Conservation (phyloP, 2,797 vertebrate species). For the Loris lydekkerianus region DNA sequence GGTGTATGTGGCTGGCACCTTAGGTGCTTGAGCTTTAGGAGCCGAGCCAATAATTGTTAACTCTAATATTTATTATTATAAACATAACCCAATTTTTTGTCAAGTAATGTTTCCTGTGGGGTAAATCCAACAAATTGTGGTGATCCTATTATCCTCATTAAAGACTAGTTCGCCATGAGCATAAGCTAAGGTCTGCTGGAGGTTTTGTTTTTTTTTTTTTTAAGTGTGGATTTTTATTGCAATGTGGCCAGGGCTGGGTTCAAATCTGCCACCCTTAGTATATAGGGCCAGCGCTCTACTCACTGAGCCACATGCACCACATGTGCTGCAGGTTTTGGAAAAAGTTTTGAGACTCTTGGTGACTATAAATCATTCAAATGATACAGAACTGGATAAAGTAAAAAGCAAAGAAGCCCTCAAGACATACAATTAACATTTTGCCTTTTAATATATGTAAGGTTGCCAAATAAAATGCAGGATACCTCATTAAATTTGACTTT, state of each 20-base stretch:
- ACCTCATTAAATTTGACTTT: conserved; percentile 30
- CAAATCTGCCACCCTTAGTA: too few species aligned
- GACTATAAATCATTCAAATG: conserved; percentile 25
- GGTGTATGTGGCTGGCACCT: too few species aligned
- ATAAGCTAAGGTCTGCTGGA: not conserved
- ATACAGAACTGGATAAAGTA: not conserved
- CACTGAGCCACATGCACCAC: too few species aligned
- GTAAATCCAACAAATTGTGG: not conserved
- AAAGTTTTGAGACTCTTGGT: conserved; percentile 39
- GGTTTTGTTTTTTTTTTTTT: not conserved
- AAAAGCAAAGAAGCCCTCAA: conserved; percentile 3
- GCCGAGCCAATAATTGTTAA: not conserved
- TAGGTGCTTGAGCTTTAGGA: too few species aligned
- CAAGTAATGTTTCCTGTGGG: not conserved
- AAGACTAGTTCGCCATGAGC: not conserved
- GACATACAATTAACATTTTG: not conserved
- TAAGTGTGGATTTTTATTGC: too few species aligned
- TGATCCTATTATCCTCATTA: not conserved
- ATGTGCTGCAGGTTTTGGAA: not conserved
- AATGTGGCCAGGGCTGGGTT: too few species aligned
- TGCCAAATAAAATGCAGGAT: conserved; percentile 30
- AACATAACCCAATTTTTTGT: not conserved
- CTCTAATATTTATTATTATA: conserved; percentile 9
- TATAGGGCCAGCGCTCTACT: too few species aligned
- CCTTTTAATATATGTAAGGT: not conserved